Conservation (phyloP, 2,797 vertebrate species). For the Coregonus suidteri region DNA sequence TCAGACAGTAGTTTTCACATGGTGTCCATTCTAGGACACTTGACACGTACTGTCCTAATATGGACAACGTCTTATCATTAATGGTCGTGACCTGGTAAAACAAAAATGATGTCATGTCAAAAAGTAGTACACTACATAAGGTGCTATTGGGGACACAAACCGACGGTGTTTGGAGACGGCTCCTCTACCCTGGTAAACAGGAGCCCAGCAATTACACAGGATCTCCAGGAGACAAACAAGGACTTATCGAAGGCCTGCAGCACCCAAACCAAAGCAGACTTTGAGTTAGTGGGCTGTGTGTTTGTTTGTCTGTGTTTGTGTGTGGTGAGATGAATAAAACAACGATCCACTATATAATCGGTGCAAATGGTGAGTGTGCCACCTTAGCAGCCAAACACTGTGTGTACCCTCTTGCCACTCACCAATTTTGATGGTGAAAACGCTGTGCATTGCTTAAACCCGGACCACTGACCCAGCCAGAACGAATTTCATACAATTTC, state of each 20-base stretch:
- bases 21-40: not conserved
- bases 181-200: conserved; percentile 16
- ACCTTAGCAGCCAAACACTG: not conserved
- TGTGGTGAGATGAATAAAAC: not conserved
- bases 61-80: not conserved
- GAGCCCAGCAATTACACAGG: conserved; percentile 15
- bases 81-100: not conserved
- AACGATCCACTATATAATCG: not conserved
- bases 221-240: conserved; percentile 30
- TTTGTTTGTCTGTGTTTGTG: conserved; percentile 17
- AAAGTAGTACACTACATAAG: not conserved
- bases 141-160: not conserved
- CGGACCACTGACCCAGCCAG: too few relatives aligned
- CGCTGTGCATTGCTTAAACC: too few relatives aligned
- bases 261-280: conserved; percentile 7
- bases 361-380: not conserved
- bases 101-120: not conserved
- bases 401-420: not conserved
- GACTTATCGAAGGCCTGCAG: conserved; percentile 32
- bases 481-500: too few relatives aligned
- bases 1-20: not conserved
- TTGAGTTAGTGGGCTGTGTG: not conserved
- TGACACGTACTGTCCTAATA: not conserved
- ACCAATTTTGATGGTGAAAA: too few relatives aligned
- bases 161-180: conserved; percentile 1